These are phyloP conservation scores for Xestia sexstrigata DNA, from an alignment of 2,888 invertebrate species.

Conservation along the genomic window DNA sequence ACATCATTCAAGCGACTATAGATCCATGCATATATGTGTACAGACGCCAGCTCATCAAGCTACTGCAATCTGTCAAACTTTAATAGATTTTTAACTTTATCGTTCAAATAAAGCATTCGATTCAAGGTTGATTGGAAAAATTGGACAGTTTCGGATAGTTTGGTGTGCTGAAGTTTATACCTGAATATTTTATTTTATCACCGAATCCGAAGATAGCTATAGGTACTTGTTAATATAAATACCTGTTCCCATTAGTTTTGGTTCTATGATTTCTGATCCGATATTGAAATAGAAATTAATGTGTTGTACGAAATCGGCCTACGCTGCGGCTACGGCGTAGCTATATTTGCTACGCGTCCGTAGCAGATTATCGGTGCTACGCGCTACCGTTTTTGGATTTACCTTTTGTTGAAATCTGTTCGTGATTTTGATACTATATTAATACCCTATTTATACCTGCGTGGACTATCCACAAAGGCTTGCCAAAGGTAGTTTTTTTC, in stretches of 20 bases:
- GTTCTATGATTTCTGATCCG: slow-evolving; percentile 35
- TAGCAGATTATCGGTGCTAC: slow-evolving; percentile 49
- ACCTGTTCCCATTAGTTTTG: slow-evolving; percentile 9
- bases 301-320: slow-evolving; percentile 46
- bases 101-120: too few species aligned
- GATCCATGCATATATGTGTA: neutral
- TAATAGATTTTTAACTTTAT: too few species aligned
- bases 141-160: too few species aligned
- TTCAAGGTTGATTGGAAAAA: too few species aligned
- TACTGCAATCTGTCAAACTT: too few species aligned
- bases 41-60: too few species aligned
- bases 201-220: neutral
- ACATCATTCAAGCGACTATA: neutral
- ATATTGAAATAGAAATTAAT: slow-evolving; percentile 50
- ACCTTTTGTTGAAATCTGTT: slow-evolving; percentile 23
- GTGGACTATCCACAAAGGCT: slow-evolving; percentile 9
- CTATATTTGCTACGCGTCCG: slow-evolving; percentile 37
- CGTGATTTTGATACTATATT: slow-evolving; percentile 17
- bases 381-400: slow-evolving; percentile 33
- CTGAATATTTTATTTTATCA: neutral
- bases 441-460: slow-evolving; percentile 1
- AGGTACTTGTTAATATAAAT: slow-evolving; percentile 11
- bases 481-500: neutral
- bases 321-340: slow-evolving; percentile 54
- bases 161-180: too few species aligned